Evolutionary conservation across 2,113 vertebrate genomes (phyloP).

Genomic region (Pelecanus crispus): DNA sequence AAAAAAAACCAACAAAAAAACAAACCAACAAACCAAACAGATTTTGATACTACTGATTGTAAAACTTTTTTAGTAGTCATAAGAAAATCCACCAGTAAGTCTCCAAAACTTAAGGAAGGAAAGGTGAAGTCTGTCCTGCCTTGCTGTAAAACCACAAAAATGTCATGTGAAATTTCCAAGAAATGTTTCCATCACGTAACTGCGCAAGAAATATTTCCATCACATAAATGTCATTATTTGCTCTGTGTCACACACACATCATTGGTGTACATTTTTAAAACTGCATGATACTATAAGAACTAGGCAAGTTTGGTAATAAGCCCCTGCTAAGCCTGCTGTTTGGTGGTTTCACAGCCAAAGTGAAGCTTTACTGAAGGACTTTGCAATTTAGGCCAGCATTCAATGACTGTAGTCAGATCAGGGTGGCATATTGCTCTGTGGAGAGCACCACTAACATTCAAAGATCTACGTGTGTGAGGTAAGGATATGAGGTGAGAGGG

Average conservation of each 20-base stretch:
- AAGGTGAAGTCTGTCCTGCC: neutral
- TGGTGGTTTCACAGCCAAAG: neutral
- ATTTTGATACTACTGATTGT: neutral
- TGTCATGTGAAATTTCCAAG: neutral
- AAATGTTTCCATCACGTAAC: neutral
- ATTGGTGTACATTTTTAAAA: neutral
- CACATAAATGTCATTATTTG: neutral
- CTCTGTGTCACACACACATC: neutral
- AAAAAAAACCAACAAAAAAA: too few relatives aligned
- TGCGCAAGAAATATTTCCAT: neutral
- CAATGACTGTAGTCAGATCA: neutral
- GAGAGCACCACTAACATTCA: neutral
- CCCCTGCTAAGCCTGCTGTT: neutral
- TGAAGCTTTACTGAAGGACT: neutral
- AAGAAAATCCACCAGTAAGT: neutral
- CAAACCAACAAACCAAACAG: too few relatives aligned
- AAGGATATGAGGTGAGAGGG: neutral
- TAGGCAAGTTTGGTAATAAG: neutral
- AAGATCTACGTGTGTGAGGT: neutral
- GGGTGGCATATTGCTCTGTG: neutral
- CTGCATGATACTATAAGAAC: neutral
- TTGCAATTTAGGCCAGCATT: neutral
- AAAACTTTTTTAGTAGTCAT: neutral
- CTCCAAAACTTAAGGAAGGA: neutral
- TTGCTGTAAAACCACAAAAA: neutral